These are phyloP conservation scores for Sminthurides aquaticus DNA, from an alignment of 2,888 invertebrate genomes.

Conservation along the genomic window DNA sequence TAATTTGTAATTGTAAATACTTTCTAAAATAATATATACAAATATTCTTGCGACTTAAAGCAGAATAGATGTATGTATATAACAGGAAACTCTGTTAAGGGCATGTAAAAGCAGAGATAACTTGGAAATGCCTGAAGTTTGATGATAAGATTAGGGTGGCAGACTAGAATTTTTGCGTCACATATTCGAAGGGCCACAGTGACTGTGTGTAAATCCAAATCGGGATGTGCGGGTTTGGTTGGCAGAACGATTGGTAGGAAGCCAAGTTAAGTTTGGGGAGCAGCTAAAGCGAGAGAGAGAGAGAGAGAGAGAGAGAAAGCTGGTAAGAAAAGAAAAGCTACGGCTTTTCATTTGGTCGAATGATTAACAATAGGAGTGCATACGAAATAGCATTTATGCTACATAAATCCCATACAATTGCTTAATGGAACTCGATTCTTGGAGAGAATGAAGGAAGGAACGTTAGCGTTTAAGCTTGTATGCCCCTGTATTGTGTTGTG, in stretches of 20 bases:
- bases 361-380: slow-evolving; percentile 43
- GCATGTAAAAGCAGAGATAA: too few species aligned
- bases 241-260: slow-evolving; percentile 18
- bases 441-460: slow-evolving; percentile 23
- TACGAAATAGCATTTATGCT: slow-evolving; percentile 43
- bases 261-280: slow-evolving; percentile 19
- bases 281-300: slow-evolving; percentile 11
- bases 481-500: slow-evolving; percentile 22
- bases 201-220: too few species aligned
- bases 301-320: slow-evolving; percentile 6
- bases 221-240: too few species aligned
- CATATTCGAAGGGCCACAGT: too few species aligned
- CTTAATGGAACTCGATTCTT: slow-evolving; percentile 43
- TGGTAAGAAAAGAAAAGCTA: slow-evolving; percentile 19
- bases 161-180: too few species aligned
- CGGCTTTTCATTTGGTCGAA: slow-evolving; percentile 42
- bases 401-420: slow-evolving; percentile 44
- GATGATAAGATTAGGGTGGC: too few species aligned
- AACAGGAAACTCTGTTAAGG: too few species aligned
- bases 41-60: too few species aligned
- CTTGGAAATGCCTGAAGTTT: too few species aligned
- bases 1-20: too few species aligned
- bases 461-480: slow-evolving; percentile 39
- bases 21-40: too few species aligned
- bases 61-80: too few species aligned